phyloP scores from a whole-genome alignment of 2,113 vertebrate genomes.

The Callaeas wilsoni region DNA sequence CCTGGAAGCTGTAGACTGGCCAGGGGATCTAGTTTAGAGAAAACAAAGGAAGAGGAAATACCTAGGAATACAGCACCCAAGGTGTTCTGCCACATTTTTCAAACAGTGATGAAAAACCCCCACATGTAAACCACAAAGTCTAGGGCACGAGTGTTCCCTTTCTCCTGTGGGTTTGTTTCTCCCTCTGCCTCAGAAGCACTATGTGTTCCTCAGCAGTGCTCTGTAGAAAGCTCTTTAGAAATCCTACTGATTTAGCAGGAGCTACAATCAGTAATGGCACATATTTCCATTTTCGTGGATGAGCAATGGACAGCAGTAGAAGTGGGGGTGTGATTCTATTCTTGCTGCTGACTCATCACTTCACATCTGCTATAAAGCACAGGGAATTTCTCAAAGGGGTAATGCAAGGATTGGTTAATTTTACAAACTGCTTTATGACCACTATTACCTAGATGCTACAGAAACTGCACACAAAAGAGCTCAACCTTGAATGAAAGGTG shows the following conservation, averaged over 20 bases:
- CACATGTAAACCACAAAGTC: not conserved
- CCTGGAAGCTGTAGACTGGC: not conserved
- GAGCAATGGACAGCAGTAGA: not conserved
- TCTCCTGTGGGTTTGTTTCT: not conserved
- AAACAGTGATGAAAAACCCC: fast-evolving
- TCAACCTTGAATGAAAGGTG: not conserved
- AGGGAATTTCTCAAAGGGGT: not conserved
- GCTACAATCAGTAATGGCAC: not conserved
- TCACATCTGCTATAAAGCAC: not conserved
- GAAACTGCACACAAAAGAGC: not conserved
- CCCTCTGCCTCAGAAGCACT: not conserved
- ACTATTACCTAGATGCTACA: not conserved
- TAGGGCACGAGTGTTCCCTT: not conserved
- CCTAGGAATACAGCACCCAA: not conserved
- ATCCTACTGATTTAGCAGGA: not conserved
- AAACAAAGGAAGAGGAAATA: not conserved
- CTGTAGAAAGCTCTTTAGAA: not conserved
- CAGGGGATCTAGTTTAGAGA: not conserved
- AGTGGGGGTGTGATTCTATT: not conserved
- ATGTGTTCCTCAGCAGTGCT: not conserved
- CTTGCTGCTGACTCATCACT: not conserved
- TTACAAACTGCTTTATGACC: not conserved
- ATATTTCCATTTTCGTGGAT: not conserved
- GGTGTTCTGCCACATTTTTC: not conserved
- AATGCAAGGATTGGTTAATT: not conserved